Base-by-base conservation (phyloP, 2,113 vertebrate genomes). In the Leucoraja erinaceus region DNA sequence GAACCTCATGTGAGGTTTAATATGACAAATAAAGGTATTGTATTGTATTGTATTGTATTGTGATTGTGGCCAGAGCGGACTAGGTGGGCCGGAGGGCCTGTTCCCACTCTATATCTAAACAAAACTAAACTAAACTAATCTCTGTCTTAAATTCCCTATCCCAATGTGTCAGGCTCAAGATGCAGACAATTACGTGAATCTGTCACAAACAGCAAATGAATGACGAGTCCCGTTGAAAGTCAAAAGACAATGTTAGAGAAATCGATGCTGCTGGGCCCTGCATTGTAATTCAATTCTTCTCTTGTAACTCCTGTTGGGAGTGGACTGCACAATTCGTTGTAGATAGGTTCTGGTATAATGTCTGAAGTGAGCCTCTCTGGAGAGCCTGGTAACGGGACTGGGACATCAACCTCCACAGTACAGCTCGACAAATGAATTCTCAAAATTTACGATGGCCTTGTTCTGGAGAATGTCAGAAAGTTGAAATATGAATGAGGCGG, bases 381-480 rank as follows among this genome's bases (percentile, higher is more conserved):
- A 38, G 90, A 72, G 18, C 68, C 28, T 72, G 68, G 90, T 18
- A 54, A 28, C 12, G 20, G 22, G 90, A 74, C 33, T 74, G 90
- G 33, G 72, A 72, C 90, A 47, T 91, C 22, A 72, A 28, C 90
- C 72, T 72, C 66, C 11, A 91, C 66, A 91, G 70, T 90, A 70
- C 68, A 70, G 63, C n/a, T 38, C 66, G n/a, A 72, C 68, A 74
- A 91, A 91, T 91, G 18, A 91, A 91, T 72, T 91, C 72, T 74
- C 68, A 38, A 91, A 47, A 91, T 91, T 91, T 74, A 74, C 25
- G 33, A 54, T 74, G 25, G 90, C 22, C 38, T 38, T 91, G 68
- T 91, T 72, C 70, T 33, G 47, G 66, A 91, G 38, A 70, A 33
- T 70, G 88, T 25, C 88, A 90, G 66, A 14, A 54, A 91, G 38